Conservation (phyloP, 2,113 vertebrate genomes). For the Tychaedon coryphoeus region DNA sequence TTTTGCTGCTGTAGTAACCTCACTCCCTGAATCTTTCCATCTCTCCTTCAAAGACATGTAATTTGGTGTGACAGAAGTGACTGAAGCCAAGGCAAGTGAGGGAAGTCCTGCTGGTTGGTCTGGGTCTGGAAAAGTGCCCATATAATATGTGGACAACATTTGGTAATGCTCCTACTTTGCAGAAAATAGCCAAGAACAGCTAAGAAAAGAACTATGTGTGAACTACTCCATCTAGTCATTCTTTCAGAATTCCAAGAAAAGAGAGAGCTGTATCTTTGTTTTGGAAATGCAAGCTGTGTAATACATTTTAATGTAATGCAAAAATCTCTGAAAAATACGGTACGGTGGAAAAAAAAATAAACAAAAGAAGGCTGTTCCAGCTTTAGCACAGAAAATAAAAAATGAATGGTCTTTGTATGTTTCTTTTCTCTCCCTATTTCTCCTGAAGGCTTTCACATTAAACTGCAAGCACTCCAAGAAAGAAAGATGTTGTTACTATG, state of each 20-base stretch:
- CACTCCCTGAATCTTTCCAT: background rate
- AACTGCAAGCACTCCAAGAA: background rate
- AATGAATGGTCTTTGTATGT: background rate
- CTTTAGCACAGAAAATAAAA: background rate
- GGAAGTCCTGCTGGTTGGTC: background rate
- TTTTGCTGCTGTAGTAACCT: background rate
- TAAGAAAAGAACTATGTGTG: background rate
- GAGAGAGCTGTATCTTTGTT: background rate
- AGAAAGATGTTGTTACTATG: background rate
- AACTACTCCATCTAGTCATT: background rate
- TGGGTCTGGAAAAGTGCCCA: fast-evolving
- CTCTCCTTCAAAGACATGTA: background rate
- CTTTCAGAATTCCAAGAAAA: background rate
- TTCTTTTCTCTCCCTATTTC: background rate
- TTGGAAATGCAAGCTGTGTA: background rate
- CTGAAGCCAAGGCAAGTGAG: background rate
- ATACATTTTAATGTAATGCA: background rate
- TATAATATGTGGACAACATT: background rate
- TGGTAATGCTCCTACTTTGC: background rate
- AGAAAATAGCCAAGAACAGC: background rate
- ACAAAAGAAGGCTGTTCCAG: background rate
- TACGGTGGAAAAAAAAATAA: background rate
- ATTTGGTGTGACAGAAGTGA: background rate
- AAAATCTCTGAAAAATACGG: background rate
- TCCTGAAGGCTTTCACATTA: background rate